Evolutionary conservation across 2,797 vertebrate species (phyloP).

Genomic region (Scomberomorus guttatus): DNA sequence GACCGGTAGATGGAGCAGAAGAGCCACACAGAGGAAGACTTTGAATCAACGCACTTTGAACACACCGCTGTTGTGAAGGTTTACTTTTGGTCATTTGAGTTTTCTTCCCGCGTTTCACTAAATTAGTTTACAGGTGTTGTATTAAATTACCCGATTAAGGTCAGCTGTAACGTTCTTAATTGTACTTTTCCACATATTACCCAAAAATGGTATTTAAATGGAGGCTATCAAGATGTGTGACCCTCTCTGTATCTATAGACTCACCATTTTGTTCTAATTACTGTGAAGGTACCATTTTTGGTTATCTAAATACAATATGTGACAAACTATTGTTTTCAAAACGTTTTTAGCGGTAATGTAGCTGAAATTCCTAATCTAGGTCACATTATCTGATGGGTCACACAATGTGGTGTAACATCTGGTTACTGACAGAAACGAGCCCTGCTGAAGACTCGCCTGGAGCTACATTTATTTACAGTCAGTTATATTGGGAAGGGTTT

Average conservation of each 20-base stretch:
- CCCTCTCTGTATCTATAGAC: neutral
- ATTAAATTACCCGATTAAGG: neutral
- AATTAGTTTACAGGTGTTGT: neutral
- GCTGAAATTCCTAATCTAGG: neutral
- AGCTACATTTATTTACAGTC: neutral
- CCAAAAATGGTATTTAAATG: neutral
- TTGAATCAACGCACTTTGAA: neutral
- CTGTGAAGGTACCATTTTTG: neutral
- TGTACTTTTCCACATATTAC: neutral
- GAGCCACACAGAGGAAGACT: neutral
- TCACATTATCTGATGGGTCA: neutral
- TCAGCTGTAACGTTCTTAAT: neutral
- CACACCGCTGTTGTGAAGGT: neutral
- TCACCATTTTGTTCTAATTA: neutral
- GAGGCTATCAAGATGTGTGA: neutral
- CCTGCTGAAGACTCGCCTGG: neutral
- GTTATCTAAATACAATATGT: neutral
- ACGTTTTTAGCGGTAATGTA: too few species aligned
- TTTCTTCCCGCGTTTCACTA: neutral
- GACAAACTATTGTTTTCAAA: neutral
- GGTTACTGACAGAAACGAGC: too few species aligned
- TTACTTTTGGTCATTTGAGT: neutral
- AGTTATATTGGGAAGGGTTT: neutral
- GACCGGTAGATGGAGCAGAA: conserved; percentile 51
- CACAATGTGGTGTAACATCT: neutral